Conservation (phyloP, 2,888 invertebrate genomes). For the Diabrotica balteata region DNA sequence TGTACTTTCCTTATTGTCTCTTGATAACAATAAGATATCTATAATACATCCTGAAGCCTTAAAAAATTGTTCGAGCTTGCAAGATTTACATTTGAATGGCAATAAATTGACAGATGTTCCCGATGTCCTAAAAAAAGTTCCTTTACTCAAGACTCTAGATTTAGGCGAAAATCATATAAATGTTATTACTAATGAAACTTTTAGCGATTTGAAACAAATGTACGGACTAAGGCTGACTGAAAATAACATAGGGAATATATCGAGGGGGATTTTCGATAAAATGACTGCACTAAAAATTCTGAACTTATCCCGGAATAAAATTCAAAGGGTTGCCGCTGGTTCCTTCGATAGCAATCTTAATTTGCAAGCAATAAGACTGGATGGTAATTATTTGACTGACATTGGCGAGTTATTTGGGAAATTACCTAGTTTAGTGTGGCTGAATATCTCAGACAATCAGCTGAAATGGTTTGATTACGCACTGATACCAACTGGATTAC, state of each 20-base stretch:
- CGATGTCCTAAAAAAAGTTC: constrained; percentile 75
- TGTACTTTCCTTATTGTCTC: constrained; percentile 76
- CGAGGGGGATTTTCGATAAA: constrained; percentile 80
- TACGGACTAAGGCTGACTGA: constrained; percentile 83
- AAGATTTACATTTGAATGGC: constrained; percentile 83
- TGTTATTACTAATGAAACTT: constrained; percentile 79
- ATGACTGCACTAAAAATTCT: constrained; percentile 81
- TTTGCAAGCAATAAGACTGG: constrained; percentile 80
- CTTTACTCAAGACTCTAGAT: constrained; percentile 80
- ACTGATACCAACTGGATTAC: constrained; percentile 81
- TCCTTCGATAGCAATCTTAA: constrained; percentile 80
- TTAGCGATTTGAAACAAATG: constrained; percentile 80
- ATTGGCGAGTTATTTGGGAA: constrained; percentile 82
- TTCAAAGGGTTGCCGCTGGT: constrained; percentile 78
- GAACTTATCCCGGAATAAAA: constrained; percentile 84
- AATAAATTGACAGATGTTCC: constrained; percentile 81
- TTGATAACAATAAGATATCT: constrained; percentile 81
- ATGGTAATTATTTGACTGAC: constrained; percentile 81
- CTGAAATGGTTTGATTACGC: constrained; percentile 86
- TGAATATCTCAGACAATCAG: constrained; percentile 86
- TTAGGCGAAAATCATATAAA: constrained; percentile 86
- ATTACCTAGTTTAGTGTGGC: constrained; percentile 81
- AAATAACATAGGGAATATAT: constrained; percentile 82
- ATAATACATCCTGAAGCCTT: constrained; percentile 78
- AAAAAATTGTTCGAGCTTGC: constrained; percentile 79